Conservation (phyloP, 2,797 vertebrate genomes). For the Enteromius viviparus region DNA sequence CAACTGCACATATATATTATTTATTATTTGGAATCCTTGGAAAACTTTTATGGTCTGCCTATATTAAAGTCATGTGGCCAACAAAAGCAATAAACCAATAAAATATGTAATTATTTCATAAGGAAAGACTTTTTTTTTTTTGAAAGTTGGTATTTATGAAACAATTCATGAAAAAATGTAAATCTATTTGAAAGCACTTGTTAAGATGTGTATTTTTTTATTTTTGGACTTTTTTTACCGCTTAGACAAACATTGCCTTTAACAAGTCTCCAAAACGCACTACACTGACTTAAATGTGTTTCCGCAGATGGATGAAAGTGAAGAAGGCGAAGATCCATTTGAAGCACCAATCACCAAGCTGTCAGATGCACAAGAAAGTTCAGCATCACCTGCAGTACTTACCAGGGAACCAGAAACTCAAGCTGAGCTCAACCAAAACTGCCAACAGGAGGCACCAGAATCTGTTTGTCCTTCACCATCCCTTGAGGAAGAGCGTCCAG, state of each 20-base stretch:
- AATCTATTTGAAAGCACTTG: not conserved
- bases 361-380: slow-evolving; percentile 35
- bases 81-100: too few relatives aligned
- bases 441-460: not conserved
- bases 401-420: not conserved
- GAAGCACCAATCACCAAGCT: not conserved
- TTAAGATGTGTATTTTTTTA: not conserved
- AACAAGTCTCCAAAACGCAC: not conserved
- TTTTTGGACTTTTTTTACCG: not conserved
- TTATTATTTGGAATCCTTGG: too few relatives aligned
- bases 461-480: not conserved
- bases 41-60: too few relatives aligned
- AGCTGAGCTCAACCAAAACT: not conserved
- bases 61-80: too few relatives aligned
- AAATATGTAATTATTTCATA: too few relatives aligned
- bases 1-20: too few relatives aligned
- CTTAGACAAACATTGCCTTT: not conserved
- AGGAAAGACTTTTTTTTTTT: too few relatives aligned
- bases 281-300: not conserved
- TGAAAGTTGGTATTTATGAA: not conserved
- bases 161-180: not conserved
- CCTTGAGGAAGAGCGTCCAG: slow-evolving; percentile 5
- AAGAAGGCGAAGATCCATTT: slow-evolving; percentile 33
- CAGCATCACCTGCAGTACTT: slow-evolving; percentile 19
- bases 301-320: slow-evolving; percentile 44